Conservation (phyloP, 2,888 invertebrate species). For the Candidula unifasciata region DNA sequence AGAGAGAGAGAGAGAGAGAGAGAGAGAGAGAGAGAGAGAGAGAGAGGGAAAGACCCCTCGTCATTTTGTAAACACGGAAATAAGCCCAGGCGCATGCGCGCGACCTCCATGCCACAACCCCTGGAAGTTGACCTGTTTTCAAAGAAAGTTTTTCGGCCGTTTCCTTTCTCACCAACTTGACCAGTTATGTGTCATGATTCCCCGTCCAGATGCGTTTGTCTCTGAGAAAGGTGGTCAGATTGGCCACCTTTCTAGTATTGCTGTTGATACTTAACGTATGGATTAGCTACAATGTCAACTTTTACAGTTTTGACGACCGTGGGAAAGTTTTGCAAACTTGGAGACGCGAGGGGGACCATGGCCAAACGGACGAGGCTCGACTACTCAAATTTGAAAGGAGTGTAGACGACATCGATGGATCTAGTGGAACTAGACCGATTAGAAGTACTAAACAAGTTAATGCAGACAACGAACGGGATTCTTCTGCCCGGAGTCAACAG, state of each 20-base stretch:
- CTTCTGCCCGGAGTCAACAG: background rate
- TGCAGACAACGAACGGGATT: background rate
- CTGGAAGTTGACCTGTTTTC: constrained; percentile 27
- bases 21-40: too few relatives aligned
- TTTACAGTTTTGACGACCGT: constrained; percentile 50
- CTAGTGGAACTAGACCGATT: background rate
- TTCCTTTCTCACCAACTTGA: constrained; percentile 12
- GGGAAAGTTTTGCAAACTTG: constrained; percentile 53
- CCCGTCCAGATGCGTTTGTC: constrained; percentile 58
- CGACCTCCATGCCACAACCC: constrained; percentile 13
- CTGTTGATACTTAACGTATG: constrained; percentile 54
- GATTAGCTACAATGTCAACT: constrained; percentile 52
- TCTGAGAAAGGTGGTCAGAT: constrained; percentile 58
- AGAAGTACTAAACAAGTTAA: constrained; percentile 54
- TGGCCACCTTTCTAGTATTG: constrained; percentile 51
- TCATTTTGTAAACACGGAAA: too few relatives aligned
- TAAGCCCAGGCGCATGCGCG: constrained; percentile 26
- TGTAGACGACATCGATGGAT: background rate
- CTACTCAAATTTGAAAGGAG: background rate
- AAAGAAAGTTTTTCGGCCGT: background rate
- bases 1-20: too few relatives aligned
- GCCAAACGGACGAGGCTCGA: constrained; percentile 39
- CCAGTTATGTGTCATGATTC: constrained; percentile 42
- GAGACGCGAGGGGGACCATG: constrained; percentile 52
- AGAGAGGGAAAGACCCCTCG: too few relatives aligned